Percentiles rank a stretch among this genome's conserved stretches.
These are phyloP conservation scores for Cephalotes varians DNA, from an alignment of 2,888 invertebrate species.

Conservation along the genomic window DNA sequence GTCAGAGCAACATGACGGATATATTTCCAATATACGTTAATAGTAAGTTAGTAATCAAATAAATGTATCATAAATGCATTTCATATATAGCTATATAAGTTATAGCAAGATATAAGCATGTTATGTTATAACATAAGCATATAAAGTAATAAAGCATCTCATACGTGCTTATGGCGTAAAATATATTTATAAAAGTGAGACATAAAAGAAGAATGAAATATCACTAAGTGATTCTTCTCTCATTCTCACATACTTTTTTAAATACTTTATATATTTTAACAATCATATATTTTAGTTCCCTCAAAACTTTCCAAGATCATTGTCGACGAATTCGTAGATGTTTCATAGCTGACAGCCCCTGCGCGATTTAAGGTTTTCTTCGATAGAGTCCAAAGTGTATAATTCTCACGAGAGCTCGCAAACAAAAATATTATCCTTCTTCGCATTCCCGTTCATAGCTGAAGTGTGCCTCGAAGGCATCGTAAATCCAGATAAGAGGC, in stretches of 20 bases:
- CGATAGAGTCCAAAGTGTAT: slow-evolving; percentile 46
- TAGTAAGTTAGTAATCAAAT: background rate
- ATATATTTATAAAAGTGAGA: background rate
- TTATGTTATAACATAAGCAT: background rate
- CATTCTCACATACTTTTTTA: background rate
- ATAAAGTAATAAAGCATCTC: background rate
- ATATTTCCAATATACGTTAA: background rate
- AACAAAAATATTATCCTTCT: slow-evolving; percentile 54
- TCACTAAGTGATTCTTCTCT: background rate
- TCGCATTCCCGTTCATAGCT: slow-evolving; percentile 44
- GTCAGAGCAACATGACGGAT: background rate
- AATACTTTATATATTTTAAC: background rate
- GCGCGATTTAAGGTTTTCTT: slow-evolving; percentile 45
- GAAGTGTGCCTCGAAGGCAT: slow-evolving; percentile 53
- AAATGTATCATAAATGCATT: background rate
- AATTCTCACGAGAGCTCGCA: slow-evolving; percentile 56
- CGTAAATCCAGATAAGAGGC: slow-evolving; percentile 53
- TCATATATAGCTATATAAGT: background rate
- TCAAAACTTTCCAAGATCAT: background rate
- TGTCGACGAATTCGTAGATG: background rate
- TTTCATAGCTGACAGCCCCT: slow-evolving; percentile 1
- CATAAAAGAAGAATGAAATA: background rate
- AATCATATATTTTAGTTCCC: background rate
- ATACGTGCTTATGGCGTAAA: background rate
- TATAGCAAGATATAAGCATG: background rate